Evolutionary conservation across 2,113 vertebrate genomes (phyloP).

Genomic region (Psittacara wagleri): DNA sequence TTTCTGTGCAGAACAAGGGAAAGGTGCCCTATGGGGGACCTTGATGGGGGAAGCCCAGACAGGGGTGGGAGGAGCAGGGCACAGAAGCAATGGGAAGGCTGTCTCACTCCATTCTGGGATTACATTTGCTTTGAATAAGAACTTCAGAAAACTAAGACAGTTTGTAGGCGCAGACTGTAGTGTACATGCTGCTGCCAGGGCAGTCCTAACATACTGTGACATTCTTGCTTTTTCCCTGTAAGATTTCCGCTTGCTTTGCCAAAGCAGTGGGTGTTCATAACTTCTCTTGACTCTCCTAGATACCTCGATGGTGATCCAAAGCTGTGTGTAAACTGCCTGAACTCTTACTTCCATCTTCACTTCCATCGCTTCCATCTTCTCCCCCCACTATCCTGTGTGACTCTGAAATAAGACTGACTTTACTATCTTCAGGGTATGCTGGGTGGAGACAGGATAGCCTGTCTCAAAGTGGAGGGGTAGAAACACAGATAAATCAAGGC

Average conservation of each 20-base stretch:
- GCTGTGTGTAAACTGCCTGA: background rate
- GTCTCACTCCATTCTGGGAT: background rate
- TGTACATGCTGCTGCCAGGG: background rate
- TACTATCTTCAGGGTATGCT: background rate
- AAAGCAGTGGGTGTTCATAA: background rate
- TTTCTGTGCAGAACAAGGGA: background rate
- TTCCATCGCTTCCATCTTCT: background rate
- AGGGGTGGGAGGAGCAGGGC: background rate
- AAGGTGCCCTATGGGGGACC: background rate
- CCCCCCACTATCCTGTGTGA: accelerated
- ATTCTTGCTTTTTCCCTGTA: background rate
- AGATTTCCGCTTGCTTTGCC: background rate
- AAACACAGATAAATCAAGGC: background rate
- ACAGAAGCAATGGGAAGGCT: background rate
- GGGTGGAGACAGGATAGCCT: background rate
- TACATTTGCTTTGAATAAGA: background rate
- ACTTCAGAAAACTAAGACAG: background rate
- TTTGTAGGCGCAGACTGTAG: background rate
- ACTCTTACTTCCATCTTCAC: too few species aligned
- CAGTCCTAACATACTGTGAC: background rate
- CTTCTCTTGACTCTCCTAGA: background rate
- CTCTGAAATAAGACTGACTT: background rate
- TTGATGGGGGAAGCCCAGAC: background rate
- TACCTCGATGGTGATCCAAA: background rate
- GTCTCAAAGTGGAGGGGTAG: background rate